Conservation (phyloP, 1,140 invertebrate species). For the Pseudachorutes palmiensis region DNA sequence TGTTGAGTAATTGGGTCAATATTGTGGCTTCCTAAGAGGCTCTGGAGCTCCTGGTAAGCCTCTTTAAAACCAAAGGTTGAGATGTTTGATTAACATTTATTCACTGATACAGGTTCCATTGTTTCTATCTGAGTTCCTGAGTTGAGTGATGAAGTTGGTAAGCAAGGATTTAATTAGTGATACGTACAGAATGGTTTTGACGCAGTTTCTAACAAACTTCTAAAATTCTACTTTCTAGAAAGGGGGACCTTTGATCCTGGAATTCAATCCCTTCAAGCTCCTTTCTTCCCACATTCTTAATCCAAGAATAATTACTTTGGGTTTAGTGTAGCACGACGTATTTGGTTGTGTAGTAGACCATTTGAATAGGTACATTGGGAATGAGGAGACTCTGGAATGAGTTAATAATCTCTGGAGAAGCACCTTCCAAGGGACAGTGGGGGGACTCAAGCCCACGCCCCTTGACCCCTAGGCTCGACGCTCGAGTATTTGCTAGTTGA, state of each 20-base stretch:
- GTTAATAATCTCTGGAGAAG: no score
- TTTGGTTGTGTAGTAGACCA: neutral
- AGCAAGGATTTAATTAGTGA: neutral
- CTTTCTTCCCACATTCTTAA: neutral
- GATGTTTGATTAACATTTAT: no score
- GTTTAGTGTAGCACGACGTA: neutral
- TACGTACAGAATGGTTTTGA: no score
- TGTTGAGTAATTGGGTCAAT: no score
- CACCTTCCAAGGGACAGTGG: neutral
- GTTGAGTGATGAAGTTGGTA: no score
- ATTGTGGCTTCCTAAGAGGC: no score
- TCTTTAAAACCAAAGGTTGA: no score
- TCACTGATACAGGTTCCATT: no score
- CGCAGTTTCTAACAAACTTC: no score
- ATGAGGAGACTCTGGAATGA: no score
- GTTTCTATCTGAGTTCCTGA: no score
- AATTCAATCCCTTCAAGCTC: neutral
- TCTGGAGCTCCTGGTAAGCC: no score
- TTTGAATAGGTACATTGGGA: slow-evolving; percentile 11
- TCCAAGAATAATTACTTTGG: slow-evolving; percentile 11
- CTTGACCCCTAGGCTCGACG: neutral
- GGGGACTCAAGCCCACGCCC: neutral
- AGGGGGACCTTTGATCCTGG: neutral
- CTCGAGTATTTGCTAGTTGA: neutral
- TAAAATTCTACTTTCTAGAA: neutral